Base-by-base conservation (phyloP, 1,140 invertebrate genomes). In the Mamestra configurata region DNA sequence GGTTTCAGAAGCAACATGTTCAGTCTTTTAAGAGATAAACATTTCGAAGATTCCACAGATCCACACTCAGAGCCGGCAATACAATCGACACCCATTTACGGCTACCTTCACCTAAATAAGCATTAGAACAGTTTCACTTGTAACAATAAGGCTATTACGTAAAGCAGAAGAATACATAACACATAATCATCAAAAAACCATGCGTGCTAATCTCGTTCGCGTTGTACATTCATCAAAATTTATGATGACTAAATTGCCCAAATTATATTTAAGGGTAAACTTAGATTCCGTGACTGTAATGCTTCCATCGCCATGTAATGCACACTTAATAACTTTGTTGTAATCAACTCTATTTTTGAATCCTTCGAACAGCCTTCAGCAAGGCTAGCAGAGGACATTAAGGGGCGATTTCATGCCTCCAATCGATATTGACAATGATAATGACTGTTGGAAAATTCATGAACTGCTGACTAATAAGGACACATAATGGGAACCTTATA, bases 191-290 rank as follows among this genome's bases (percentile, higher is more conserved):
- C 8, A 57, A 55, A 70, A 55, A 55, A 35, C 27, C 49, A 59
- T 59, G 72, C 51, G 72, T 59, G 72, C 35, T 27, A 51, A 75
- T 59, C 59, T 27, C 31, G 5, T 35, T 77, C 43, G 59, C 13
- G 46, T 35, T 77, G n/a, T n/a, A 46, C 53, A 66, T 64, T 49
- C 15, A 77, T 77, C 51, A 77, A 76, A 76, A 20, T 35, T 57
- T 75, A 55, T 66, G 59, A 77, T n/a, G 10, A 64, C 13, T 66
- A 66, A 66, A 77, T 77, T 77, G 43, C 20, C 40, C 46, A 66
- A 35, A 77, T 77, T 66, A 77, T 53, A 37, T 7, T 66, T 46
- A 15, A 51, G 18, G 43, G 24, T 77, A 24, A 51, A 37, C 8
- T 24, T 22, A 51, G 37, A 18, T 46, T 77, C 37, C 20, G 31